Percentiles rank a stretch among this genome's conserved stretches.
Evolutionary conservation across 2,888 invertebrate species (phyloP).

Genomic region (Nysson spinosus): DNA sequence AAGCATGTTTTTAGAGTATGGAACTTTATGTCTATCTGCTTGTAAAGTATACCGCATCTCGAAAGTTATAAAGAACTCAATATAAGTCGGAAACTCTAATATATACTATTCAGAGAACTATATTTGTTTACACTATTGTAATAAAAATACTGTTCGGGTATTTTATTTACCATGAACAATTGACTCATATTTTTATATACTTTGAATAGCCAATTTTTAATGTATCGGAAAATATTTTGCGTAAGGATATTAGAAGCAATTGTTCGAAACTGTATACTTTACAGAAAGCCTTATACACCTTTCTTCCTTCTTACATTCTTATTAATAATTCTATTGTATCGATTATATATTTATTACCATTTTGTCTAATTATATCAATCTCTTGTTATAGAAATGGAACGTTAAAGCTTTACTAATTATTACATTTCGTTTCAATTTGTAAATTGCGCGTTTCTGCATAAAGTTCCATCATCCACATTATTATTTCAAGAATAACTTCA

Average conservation of each 20-base stretch:
- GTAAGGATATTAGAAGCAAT: constrained; percentile 22
- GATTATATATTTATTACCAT: constrained; percentile 22
- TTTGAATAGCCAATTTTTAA: constrained; percentile 28
- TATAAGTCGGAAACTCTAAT: constrained; percentile 33
- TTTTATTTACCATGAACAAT: constrained; percentile 39
- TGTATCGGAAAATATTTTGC: constrained; percentile 32
- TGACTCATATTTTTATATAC: constrained; percentile 38
- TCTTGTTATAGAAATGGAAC: constrained; percentile 7
- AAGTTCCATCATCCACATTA: constrained; percentile 49
- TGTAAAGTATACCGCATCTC: constrained; percentile 1
- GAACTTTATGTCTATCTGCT: constrained; percentile 46
- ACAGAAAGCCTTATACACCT: constrained; percentile 30
- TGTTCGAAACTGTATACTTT: constrained; percentile 28
- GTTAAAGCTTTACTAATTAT: constrained; percentile 12
- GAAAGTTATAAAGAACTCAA: constrained; percentile 21
- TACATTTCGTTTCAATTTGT: constrained; percentile 18
- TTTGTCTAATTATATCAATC: constrained; percentile 10
- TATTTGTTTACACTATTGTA: constrained; percentile 24
- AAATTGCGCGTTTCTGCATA: constrained; percentile 36
- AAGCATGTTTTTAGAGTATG: constrained; percentile 38
- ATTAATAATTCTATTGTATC: constrained; percentile 15
- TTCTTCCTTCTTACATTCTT: constrained; percentile 18
- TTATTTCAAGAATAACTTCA: constrained; percentile 10
- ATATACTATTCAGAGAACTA: constrained; percentile 30
- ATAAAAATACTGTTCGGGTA: constrained; percentile 37